These are phyloP conservation scores for Anoplius nigerrimus DNA, from an alignment of 2,888 invertebrate species.

Conservation along the genomic window DNA sequence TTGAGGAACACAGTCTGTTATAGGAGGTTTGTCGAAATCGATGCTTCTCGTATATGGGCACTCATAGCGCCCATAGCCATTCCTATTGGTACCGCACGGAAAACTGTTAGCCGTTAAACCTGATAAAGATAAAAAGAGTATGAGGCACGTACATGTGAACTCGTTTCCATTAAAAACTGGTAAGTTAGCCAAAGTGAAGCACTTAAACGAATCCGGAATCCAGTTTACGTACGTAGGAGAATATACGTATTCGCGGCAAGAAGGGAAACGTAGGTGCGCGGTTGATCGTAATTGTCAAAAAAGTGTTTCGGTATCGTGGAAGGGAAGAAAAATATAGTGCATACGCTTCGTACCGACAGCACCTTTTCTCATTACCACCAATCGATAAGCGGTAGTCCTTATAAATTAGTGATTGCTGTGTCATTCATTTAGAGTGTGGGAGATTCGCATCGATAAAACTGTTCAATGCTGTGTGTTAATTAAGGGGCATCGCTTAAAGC, in stretches of 20 bases:
- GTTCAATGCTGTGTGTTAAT: constrained; percentile 50
- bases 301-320: too few relatives aligned
- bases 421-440: constrained; percentile 52
- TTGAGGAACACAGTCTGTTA: constrained; percentile 61
- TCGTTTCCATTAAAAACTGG: too few relatives aligned
- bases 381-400: constrained; percentile 48
- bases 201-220: too few relatives aligned
- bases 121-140: constrained; percentile 8
- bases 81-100: constrained; percentile 53
- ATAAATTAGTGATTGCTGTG: constrained; percentile 51
- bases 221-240: too few relatives aligned
- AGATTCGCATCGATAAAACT: constrained; percentile 39
- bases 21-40: too few relatives aligned
- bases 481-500: constrained; percentile 22
- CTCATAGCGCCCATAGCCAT: constrained; percentile 40
- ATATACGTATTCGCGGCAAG: too few relatives aligned
- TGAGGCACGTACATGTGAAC: too few relatives aligned
- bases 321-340: too few relatives aligned
- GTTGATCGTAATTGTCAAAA: constrained; percentile 1
- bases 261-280: background rate
- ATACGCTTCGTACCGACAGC: background rate
- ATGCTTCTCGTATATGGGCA: constrained; percentile 9
- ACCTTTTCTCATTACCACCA: constrained; percentile 49
- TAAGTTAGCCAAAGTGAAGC: too few relatives aligned
- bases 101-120: constrained; percentile 55